Conservation (phyloP, 2,888 invertebrate genomes). For the Fabriciana adippe region DNA sequence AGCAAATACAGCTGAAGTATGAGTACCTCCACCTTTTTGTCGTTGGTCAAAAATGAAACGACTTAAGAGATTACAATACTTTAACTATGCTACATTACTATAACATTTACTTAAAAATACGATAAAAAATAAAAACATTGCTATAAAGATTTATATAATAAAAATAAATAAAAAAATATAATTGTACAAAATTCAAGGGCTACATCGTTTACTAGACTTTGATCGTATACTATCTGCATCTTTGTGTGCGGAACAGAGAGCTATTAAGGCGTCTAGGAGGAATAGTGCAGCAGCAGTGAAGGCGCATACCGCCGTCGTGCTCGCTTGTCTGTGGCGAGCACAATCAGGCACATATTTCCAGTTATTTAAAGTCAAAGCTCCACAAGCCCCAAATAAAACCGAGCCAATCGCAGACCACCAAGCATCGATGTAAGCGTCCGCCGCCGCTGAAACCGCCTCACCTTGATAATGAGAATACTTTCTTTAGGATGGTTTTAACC, state of each 20-base stretch:
- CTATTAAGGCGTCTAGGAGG: conserved; percentile 59
- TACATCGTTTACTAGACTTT: conserved; percentile 49
- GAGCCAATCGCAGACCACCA: conserved; percentile 73
- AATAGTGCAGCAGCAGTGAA: conserved; percentile 60
- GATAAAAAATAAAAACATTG: no score
- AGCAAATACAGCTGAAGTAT: no score
- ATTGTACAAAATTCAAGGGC: conserved; percentile 20
- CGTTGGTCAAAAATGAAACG: no score
- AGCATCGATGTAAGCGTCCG: conserved; percentile 72
- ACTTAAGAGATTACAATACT: no score
- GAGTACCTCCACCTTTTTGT: no score
- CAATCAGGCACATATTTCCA: conserved; percentile 62
- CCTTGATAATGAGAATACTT: conserved; percentile 47
- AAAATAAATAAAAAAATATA: not conserved
- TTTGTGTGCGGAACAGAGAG: conserved; percentile 62
- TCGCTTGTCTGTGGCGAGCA: conserved; percentile 53
- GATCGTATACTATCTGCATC: conserved; percentile 56
- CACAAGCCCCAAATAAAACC: conserved; percentile 61
- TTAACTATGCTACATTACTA: no score
- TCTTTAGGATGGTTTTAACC: conserved; percentile 21
- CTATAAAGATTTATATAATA: no score
- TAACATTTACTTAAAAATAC: no score
- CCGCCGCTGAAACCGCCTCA: conserved; percentile 68
- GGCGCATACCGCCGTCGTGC: conserved; percentile 61
- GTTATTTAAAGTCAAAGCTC: conserved; percentile 57